Evolutionary conservation across 2,113 vertebrate species (phyloP).

Genomic region (Pachypanchax playfairii): DNA sequence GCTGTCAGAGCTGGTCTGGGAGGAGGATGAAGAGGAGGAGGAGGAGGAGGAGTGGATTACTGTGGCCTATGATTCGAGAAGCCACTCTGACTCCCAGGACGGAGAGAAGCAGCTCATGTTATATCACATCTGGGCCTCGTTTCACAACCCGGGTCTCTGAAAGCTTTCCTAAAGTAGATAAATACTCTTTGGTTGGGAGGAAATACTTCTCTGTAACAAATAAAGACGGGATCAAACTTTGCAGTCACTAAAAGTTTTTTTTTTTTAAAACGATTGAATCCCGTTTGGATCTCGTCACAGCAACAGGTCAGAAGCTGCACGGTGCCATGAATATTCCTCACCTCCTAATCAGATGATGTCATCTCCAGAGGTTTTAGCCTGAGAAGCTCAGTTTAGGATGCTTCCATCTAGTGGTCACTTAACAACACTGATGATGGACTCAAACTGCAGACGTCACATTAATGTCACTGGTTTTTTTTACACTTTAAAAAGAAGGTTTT

Average conservation of each 20-base stretch:
- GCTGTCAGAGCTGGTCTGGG: slow-evolving; percentile 68
- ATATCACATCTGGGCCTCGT: slow-evolving; percentile 11
- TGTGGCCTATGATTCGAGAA: too few relatives aligned
- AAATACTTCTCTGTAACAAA: neutral
- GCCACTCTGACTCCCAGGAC: slow-evolving; percentile 32
- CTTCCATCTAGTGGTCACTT: slow-evolving; percentile 78
- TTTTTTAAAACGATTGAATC: too few relatives aligned
- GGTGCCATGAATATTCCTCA: neutral
- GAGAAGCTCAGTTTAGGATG: slow-evolving; percentile 61
- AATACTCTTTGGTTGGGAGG: too few relatives aligned
- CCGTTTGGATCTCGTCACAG: neutral
- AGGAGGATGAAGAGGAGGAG: slow-evolving; percentile 34
- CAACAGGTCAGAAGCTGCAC: neutral
- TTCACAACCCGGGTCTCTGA: neutral
- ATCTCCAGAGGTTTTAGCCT: slow-evolving; percentile 54
- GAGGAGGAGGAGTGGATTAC: slow-evolving; percentile 69
- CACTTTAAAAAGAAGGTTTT: neutral
- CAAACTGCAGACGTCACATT: neutral
- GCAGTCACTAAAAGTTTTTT: too few relatives aligned
- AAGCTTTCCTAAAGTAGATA: slow-evolving; percentile 18
- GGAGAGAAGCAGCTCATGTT: neutral
- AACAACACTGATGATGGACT: slow-evolving; percentile 34
- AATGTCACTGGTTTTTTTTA: slow-evolving; percentile 5
- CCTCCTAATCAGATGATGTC: slow-evolving; percentile 60
- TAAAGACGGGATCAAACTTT: too few relatives aligned